Conservation (phyloP, 2,797 vertebrate species). For the Hydrocynus forskahlii region DNA sequence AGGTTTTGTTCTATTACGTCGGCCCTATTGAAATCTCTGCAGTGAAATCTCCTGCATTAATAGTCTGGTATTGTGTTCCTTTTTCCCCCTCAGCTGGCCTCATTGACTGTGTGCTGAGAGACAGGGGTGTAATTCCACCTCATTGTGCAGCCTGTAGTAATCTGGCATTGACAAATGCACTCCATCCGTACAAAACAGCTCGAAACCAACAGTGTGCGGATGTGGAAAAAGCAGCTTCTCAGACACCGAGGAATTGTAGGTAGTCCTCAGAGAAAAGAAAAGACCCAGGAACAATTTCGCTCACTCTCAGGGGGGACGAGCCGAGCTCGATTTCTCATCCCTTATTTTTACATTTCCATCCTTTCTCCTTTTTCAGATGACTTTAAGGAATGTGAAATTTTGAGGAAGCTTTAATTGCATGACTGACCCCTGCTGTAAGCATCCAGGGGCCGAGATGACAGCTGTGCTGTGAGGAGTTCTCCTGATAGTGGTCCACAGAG, state of each 20-base stretch:
- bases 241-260: conserved; percentile 7
- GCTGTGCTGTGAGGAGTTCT: conserved; percentile 26
- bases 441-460: conserved; percentile 25
- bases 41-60: conserved; percentile 32
- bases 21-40: conserved; percentile 20
- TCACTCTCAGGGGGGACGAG: not conserved
- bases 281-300: not conserved
- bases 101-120: conserved; percentile 35
- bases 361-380: not conserved
- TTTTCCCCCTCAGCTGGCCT: conserved; percentile 23
- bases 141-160: conserved; percentile 34
- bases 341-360: conserved; percentile 2
- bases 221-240: conserved; percentile 9
- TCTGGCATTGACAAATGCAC: conserved; percentile 42
- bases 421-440: conserved; percentile 14
- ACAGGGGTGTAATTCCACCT: conserved; percentile 45
- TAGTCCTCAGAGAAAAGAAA: conserved; percentile 14
- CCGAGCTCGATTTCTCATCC: not conserved
- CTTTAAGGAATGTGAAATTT: conserved; percentile 21
- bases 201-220: conserved; percentile 9
- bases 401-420: conserved; percentile 37
- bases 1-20: conserved; percentile 38
- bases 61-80: conserved; percentile 33
- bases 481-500: not conserved
- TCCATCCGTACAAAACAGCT: conserved; percentile 34